Conservation (phyloP, 2,797 vertebrate genomes). For the Eutrigla gurnardus region DNA sequence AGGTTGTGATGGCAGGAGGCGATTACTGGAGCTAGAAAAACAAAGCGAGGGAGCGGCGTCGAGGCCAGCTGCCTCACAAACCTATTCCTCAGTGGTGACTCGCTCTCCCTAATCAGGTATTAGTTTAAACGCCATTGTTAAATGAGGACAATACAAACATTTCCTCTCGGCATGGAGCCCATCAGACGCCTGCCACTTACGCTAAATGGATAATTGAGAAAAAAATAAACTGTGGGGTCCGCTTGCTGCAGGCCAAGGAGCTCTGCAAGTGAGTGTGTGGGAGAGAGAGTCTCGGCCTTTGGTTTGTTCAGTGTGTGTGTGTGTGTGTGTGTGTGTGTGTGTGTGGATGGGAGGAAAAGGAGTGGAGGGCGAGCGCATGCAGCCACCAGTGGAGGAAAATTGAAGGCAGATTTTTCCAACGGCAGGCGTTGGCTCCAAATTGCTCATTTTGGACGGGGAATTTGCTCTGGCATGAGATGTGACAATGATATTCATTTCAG, state of each 20-base stretch:
- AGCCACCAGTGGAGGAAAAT: slow-evolving; percentile 74
- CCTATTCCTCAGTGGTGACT: slow-evolving; percentile 42
- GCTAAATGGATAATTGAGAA: slow-evolving; percentile 86
- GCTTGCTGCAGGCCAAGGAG: slow-evolving; percentile 70
- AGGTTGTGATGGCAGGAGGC: slow-evolving; percentile 20
- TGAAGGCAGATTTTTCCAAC: slow-evolving; percentile 81
- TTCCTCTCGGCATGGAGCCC: slow-evolving; percentile 81
- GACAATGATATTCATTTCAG: slow-evolving; percentile 83
- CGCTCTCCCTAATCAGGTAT: slow-evolving; percentile 69
- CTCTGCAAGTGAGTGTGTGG: slow-evolving; percentile 39
- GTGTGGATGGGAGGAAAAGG: slow-evolving; percentile 21
- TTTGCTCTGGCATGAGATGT: slow-evolving; percentile 84
- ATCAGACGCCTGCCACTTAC: slow-evolving; percentile 83
- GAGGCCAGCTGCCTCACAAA: slow-evolving; percentile 30
- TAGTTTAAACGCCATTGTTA: slow-evolving; percentile 78
- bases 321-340: slow-evolving; percentile 22
- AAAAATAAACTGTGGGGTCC: slow-evolving; percentile 86
- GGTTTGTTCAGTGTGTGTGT: slow-evolving; percentile 27
- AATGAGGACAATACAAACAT: slow-evolving; percentile 78
- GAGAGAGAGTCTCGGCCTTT: slow-evolving; percentile 25
- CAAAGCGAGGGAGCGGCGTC: slow-evolving; percentile 32
- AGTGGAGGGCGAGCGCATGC: slow-evolving; percentile 30
- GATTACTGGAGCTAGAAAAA: slow-evolving; percentile 44
- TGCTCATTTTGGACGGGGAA: slow-evolving; percentile 79
- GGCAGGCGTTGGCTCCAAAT: slow-evolving; percentile 76